Evolutionary conservation across 2,888 invertebrate species (phyloP).

Genomic region (Nudaria mundana): DNA sequence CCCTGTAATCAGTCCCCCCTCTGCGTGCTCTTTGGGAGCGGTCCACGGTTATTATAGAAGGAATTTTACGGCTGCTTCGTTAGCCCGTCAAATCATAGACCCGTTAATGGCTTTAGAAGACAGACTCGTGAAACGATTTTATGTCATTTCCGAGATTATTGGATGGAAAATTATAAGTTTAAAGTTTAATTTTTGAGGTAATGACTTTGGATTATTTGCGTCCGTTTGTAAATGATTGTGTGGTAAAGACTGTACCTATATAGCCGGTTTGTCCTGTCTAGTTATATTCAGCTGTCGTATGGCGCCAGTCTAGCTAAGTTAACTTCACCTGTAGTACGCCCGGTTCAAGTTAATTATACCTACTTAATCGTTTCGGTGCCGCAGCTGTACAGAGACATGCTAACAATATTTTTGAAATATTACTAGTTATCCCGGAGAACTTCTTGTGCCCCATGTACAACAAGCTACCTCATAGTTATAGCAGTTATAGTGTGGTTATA

Average conservation of each 20-base stretch:
- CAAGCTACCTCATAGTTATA: constrained; percentile 20
- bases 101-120: constrained; percentile 56
- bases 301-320: constrained; percentile 38
- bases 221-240: constrained; percentile 20
- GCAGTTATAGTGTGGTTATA: too few species aligned
- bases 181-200: constrained; percentile 44
- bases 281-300: constrained; percentile 36
- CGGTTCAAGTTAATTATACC: constrained; percentile 33
- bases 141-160: constrained; percentile 60
- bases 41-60: constrained; percentile 66
- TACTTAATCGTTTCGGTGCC: constrained; percentile 33
- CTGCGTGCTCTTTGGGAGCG: constrained; percentile 48
- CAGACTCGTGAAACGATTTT: constrained; percentile 56
- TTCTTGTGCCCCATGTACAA: too few species aligned
- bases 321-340: constrained; percentile 43
- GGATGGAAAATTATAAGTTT: constrained; percentile 39
- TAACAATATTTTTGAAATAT: too few species aligned
- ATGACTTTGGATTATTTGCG: constrained; percentile 54
- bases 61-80: constrained; percentile 73
- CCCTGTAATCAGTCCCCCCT: constrained; percentile 67
- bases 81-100: constrained; percentile 75
- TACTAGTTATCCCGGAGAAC: too few species aligned
- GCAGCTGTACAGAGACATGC: constrained; percentile 32
- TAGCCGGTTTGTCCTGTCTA: constrained; percentile 19
- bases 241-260: too few species aligned